Evolutionary conservation across 2,888 invertebrate species (phyloP), one percentile per base, ranked within the genome.

Genomic region (Agapostemon virescens): DNA sequence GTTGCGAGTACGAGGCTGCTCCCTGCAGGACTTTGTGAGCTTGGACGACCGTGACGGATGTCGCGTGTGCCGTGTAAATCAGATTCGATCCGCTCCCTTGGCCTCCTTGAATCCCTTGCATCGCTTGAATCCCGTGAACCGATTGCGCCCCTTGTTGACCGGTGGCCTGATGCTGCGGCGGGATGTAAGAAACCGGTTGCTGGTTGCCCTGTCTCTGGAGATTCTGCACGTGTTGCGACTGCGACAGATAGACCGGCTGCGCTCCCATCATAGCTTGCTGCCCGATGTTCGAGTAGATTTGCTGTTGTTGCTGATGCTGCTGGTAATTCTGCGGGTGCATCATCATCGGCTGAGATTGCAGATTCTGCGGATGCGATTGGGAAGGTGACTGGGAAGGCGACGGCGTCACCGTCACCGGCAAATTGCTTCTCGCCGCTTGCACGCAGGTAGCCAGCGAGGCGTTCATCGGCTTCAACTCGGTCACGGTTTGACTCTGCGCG

Each of bases 241-340:
- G 86, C 6, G 87, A 68, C 49, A 88, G 67, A 71, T 89, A 90
- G 74, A 89, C 81, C 7, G 87, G 82, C 11, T 89, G 89, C 68
- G 88, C 84, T 0, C 82, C 83, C 30, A 85, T 30, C 55, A 55
- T 15, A 15, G 55, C 55, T 55, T 55, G 26, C 30, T 89, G 88
- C 45, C 84, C 85, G 67, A 91, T 84, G 84, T 92, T 92, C 30
- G 92, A 92, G 66, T 92, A 92, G 42, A 91, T 90, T 75, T 91
- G 91, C 42, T 92, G 91, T 40, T 92, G 91, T 40, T 91, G 91
- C 77, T 91, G 90, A 75, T 89, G 91, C 40, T 92, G 91, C 40
- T 92, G 91, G 78, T 91, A 90, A 76, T 89, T 92, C 66, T 90
- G 91, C 20, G 88, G 79, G 77, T 91, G 90, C 70, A 89, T 63